Conservation (phyloP, 2,113 vertebrate species). For the Platycercus adscitus region DNA sequence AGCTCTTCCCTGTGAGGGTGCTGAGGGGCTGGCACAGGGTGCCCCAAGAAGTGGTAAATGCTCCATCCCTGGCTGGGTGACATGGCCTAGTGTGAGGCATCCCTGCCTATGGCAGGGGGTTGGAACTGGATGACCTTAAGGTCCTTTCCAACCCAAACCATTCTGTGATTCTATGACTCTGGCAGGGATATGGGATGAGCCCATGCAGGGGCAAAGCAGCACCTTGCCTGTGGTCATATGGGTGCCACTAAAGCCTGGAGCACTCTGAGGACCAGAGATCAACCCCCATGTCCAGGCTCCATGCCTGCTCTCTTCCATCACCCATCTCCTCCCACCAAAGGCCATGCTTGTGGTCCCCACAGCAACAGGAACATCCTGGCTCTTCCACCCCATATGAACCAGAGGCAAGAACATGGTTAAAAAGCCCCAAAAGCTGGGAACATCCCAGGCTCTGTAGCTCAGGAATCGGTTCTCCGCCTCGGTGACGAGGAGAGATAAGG, state of each 20-base stretch:
- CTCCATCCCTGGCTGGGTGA: background rate
- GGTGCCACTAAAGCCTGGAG: background rate
- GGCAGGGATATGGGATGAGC: background rate
- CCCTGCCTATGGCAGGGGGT: background rate
- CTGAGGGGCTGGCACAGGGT: background rate
- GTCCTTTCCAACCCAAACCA: background rate
- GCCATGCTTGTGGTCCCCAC: background rate
- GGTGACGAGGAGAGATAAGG: background rate
- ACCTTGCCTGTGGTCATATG: background rate
- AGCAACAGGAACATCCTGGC: accelerated
- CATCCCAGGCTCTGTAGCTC: accelerated
- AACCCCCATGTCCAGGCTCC: background rate
- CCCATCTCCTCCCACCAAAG: background rate
- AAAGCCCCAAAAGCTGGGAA: background rate
- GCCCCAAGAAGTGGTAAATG: background rate
- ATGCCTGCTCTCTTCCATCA: background rate
- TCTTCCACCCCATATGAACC: accelerated
- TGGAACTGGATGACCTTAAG: background rate
- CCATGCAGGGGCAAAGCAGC: background rate
- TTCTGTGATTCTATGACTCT: accelerated
- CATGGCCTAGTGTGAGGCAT: background rate
- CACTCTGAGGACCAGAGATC: background rate
- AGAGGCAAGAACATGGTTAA: background rate
- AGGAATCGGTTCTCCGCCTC: accelerated
- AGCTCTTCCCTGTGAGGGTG: background rate